Base-by-base conservation (phyloP, 2,888 invertebrate species). In the Cephus sareptanus region DNA sequence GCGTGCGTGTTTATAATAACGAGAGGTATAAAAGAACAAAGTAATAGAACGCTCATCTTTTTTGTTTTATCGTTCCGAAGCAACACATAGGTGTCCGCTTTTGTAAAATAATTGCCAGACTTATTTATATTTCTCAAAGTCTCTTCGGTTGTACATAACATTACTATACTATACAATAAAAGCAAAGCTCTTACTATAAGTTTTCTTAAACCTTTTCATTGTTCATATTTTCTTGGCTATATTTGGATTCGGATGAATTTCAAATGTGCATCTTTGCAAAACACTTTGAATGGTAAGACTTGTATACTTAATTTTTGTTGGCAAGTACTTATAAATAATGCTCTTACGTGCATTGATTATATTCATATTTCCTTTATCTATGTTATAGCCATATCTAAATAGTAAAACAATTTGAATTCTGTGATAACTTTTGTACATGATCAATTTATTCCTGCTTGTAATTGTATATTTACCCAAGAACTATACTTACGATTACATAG, bases 91-190 rank as follows among this genome's bases (percentile, higher is more conserved):
- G 35, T 71, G 33, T 79, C 40, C 77, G 80, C 78, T 82, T 82
- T 79, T 87, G 85, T 84, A 85, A 86, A 84, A 87, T 85, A 86
- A 83, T 83, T 83, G 82, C 82, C 75, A 78, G 77, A 35, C 11
- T 82, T 85, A 83, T 79, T 80, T 85, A 84, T 79, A 78, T 78
- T 76, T 56, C 71, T 76, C n/a, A 69, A 76, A 69, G 70, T 69
- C 40, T 81, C 74, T 77, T 82, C 82, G 82, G 84, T 84, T 86
- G 87, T 85, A 85, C 80, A 86, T 87, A 86, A 80, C 56, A 74
- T 69, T 76, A 79, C 31, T 74, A 75, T 75, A 83, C 81, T 80
- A 82, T 79, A 81, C 75, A 86, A 86, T 85, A 84, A 84, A 84
- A 69, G 79, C 77, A 79, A 77, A 78, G 78, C 81, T 85, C 81